phyloP scores from a whole-genome alignment of 64 coral and sea anemone genomes.

The Dendrophyllia cribrosa region DNA sequence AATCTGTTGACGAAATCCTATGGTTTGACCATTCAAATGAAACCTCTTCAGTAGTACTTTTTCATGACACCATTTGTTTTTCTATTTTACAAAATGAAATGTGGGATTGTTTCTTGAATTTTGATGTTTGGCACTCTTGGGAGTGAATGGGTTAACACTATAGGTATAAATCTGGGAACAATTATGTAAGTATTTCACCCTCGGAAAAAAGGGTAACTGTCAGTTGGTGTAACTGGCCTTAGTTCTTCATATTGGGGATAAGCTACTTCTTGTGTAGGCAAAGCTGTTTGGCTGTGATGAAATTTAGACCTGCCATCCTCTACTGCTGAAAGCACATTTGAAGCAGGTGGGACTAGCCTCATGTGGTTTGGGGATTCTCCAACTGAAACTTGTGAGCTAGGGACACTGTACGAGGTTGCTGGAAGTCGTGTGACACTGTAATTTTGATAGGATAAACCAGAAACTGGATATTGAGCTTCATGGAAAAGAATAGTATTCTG shows the following conservation, averaged over 20 bases:
- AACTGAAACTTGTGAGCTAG: background rate
- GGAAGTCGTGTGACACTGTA: background rate
- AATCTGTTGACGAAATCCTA: no score
- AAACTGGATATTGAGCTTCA: background rate
- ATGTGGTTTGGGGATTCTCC: background rate
- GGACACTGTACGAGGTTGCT: no score
- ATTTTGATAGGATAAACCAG: background rate
- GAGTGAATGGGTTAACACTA: no score
- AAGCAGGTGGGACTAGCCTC: background rate
- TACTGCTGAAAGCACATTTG: background rate
- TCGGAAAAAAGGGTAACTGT: background rate
- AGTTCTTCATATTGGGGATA: background rate
- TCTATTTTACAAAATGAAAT: no score
- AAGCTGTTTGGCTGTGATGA: background rate
- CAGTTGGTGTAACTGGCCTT: background rate
- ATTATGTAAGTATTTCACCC: background rate
- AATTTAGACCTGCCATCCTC: background rate
- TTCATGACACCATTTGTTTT: no score
- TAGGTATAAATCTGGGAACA: background rate
- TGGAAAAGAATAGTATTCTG: background rate
- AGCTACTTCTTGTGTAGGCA: background rate
- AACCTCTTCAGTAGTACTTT: no score
- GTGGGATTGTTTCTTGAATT: no score
- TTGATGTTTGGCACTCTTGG: no score
- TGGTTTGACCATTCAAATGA: no score